Conservation (phyloP, 2,888 invertebrate genomes). For the Drosophila helvetica region DNA sequence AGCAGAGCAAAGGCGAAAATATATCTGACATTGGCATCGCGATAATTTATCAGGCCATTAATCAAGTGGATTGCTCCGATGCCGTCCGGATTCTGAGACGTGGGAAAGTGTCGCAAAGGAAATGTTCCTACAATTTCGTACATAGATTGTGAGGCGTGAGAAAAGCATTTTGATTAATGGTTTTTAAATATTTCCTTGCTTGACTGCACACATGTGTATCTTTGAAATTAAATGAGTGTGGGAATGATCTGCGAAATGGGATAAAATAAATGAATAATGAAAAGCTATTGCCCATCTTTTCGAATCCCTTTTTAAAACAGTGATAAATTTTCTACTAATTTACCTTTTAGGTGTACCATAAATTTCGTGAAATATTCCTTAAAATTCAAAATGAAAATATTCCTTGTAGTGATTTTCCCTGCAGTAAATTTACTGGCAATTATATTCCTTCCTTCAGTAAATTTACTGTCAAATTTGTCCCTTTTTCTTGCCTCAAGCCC, state of each 20-base stretch:
- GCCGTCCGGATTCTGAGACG: constrained; percentile 12
- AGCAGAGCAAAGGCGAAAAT: not conserved
- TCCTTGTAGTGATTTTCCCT: not conserved
- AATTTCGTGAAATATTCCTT: not conserved
- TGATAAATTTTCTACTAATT: not conserved
- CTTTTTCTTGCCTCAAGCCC: not conserved
- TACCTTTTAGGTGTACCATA: not conserved
- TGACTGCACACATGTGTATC: not conserved
- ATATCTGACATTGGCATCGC: constrained; percentile 35
- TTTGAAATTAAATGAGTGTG: not conserved
- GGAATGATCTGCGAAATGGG: not conserved
- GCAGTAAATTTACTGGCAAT: not conserved
- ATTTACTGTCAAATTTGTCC: too few species aligned
- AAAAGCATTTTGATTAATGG: not conserved
- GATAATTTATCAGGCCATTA: constrained; percentile 49
- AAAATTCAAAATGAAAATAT: not conserved
- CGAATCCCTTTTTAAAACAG: too few species aligned
- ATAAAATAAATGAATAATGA: not conserved
- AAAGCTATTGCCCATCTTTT: too few species aligned
- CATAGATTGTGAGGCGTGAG: not conserved
- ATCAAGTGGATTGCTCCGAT: constrained; percentile 31
- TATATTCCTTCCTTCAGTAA: too few species aligned
- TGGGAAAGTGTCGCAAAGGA: constrained; percentile 36
- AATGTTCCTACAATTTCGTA: not conserved
- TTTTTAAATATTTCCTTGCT: not conserved